These are phyloP conservation scores for Tipula vernalis DNA, from an alignment of 2,888 invertebrate species.

Conservation along the genomic window DNA sequence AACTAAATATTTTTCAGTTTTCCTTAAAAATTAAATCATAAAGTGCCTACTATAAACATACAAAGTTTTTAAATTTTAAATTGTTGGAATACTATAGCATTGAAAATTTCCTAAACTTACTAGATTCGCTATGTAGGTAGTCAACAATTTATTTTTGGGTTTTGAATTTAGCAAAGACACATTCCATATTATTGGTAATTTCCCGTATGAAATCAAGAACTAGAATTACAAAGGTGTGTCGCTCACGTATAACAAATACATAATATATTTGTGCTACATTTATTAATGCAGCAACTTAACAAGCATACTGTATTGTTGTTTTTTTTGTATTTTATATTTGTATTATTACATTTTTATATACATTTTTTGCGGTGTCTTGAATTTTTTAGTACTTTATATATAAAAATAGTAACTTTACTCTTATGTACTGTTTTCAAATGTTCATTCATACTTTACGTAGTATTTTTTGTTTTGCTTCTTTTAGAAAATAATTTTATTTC, in stretches of 20 bases:
- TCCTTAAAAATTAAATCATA: too few species aligned
- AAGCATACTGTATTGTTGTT: background rate
- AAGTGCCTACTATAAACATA: too few species aligned
- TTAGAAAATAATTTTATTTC: background rate
- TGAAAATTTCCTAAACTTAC: too few species aligned
- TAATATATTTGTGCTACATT: background rate
- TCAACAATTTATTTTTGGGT: too few species aligned
- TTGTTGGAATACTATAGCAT: too few species aligned
- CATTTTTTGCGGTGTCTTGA: background rate
- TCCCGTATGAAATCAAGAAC: background rate
- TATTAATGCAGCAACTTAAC: background rate
- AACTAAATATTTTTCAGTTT: too few species aligned
- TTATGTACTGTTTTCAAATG: background rate
- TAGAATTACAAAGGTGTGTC: background rate
- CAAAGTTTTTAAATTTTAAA: too few species aligned
- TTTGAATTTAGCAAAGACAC: too few species aligned
- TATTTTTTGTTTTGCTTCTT: background rate
- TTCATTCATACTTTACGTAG: background rate
- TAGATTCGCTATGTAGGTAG: too few species aligned
- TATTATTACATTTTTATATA: background rate
- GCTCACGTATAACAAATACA: background rate
- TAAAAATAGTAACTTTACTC: constrained; percentile 4
- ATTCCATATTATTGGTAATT: background rate
- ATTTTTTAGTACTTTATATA: background rate
- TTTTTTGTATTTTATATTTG: background rate